A percentile compares a stretch with the other conserved stretches of the same genome.
Conservation (phyloP, 2,113 vertebrate species). For the Oryzias woworae region DNA sequence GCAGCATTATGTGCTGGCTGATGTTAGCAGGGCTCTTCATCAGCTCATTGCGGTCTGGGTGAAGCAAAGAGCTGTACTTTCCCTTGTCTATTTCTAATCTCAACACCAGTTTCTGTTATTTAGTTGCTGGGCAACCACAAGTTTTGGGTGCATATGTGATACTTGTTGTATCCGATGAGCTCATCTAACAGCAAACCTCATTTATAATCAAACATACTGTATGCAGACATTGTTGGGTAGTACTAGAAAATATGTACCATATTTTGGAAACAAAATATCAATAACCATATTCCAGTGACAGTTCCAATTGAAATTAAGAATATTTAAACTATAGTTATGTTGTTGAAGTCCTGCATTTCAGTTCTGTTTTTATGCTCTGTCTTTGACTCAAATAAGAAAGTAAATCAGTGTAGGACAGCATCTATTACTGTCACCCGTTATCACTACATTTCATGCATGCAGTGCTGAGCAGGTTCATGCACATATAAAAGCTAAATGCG, state of each 20-base stretch:
- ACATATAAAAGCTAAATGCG: too few species aligned
- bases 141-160: slow-evolving; percentile 20
- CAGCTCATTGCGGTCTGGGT: slow-evolving; percentile 4
- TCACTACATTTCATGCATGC: too few species aligned
- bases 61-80: slow-evolving; percentile 29
- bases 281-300: too few species aligned
- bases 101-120: slow-evolving; percentile 23
- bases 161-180: slow-evolving; percentile 18
- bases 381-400: neutral
- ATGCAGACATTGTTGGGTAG: too few species aligned
- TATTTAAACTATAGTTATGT: too few species aligned
- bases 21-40: slow-evolving; percentile 25
- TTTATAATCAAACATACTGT: neutral
- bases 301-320: too few species aligned
- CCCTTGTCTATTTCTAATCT: slow-evolving; percentile 41
- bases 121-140: slow-evolving; percentile 66
- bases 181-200: slow-evolving; percentile 8
- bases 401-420: too few species aligned
- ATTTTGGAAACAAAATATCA: too few species aligned
- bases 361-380: neutral
- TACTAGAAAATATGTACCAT: too few species aligned
- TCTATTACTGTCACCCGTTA: too few species aligned
- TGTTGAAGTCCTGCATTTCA: too few species aligned
- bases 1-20: slow-evolving; percentile 10
- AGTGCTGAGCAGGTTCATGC: too few species aligned